Conservation (phyloP, 2,113 vertebrate species). For the Hemicordylus capensis region DNA sequence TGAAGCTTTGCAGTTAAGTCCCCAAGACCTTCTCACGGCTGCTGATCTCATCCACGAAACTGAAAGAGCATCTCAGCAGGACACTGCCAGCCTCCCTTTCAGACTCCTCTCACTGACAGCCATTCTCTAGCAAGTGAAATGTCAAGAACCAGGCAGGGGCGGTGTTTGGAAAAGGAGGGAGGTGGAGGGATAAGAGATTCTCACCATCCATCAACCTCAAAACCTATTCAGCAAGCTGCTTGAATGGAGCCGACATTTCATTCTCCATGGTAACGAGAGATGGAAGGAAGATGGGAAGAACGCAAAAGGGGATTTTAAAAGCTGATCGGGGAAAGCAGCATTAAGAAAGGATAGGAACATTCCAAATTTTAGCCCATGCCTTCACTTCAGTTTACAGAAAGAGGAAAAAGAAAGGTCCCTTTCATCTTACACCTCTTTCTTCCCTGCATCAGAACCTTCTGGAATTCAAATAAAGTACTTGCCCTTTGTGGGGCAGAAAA, state of each 20-base stretch:
- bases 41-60: conserved; percentile 63
- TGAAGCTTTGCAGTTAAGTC: conserved; percentile 49
- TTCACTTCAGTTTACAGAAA: not conserved
- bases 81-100: conserved; percentile 71
- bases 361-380: conserved; percentile 46
- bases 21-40: conserved; percentile 64
- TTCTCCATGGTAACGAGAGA: conserved; percentile 75
- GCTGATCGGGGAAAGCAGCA: conserved; percentile 38
- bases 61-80: conserved; percentile 72
- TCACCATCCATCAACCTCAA: conserved; percentile 79
- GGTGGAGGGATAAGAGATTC: conserved; percentile 68
- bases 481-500: not conserved
- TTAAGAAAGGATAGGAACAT: conserved; percentile 35
- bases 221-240: conserved; percentile 71
- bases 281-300: conserved; percentile 54
- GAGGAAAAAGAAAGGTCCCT: conserved; percentile 17
- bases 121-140: conserved; percentile 72
- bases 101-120: conserved; percentile 57
- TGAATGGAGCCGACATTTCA: conserved; percentile 72
- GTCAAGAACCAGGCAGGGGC: conserved; percentile 71
- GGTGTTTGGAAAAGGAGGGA: conserved; percentile 67
- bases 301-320: conserved; percentile 1
- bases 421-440: not conserved
- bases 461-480: accelerated
- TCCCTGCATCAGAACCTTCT: not conserved